A percentile compares a stretch with the other conserved stretches of the same genome.
Conservation (phyloP, 2,113 vertebrate genomes). For the Pteruthius melanotis region DNA sequence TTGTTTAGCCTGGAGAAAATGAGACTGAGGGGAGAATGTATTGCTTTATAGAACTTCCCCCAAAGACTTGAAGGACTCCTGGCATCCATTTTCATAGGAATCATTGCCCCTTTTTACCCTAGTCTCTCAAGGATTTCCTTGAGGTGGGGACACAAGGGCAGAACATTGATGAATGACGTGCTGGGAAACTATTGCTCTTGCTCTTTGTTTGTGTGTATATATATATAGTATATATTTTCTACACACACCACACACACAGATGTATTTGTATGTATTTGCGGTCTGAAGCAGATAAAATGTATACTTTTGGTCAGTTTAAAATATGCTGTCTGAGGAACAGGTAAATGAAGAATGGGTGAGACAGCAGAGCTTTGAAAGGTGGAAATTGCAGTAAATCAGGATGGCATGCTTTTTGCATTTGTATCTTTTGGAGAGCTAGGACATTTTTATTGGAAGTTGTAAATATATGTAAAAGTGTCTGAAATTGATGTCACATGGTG, state of each 20-base stretch:
- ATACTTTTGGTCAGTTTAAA: background rate
- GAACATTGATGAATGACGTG: background rate
- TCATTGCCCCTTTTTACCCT: background rate
- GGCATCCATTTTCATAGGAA: background rate
- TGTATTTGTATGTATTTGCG: background rate
- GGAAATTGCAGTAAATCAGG: background rate
- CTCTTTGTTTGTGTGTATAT: background rate
- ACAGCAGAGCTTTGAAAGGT: rapidly evolving
- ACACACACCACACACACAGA: background rate
- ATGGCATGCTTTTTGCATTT: background rate
- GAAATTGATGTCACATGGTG: background rate
- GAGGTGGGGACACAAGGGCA: background rate
- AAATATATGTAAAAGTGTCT: background rate
- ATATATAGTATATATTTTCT: background rate
- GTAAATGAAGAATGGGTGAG: background rate
- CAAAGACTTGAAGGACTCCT: background rate
- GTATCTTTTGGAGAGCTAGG: background rate
- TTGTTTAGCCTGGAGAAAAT: background rate
- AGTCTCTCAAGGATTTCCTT: background rate
- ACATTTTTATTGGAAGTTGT: background rate
- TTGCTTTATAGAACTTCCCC: background rate
- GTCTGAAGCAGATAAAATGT: background rate
- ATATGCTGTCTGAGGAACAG: background rate
- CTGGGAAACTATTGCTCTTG: background rate
- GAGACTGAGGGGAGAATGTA: background rate